Evolutionary conservation across 2,888 invertebrate species (phyloP), one percentile per base, ranked within the genome.

Genomic region (Leucophenga maculata): DNA sequence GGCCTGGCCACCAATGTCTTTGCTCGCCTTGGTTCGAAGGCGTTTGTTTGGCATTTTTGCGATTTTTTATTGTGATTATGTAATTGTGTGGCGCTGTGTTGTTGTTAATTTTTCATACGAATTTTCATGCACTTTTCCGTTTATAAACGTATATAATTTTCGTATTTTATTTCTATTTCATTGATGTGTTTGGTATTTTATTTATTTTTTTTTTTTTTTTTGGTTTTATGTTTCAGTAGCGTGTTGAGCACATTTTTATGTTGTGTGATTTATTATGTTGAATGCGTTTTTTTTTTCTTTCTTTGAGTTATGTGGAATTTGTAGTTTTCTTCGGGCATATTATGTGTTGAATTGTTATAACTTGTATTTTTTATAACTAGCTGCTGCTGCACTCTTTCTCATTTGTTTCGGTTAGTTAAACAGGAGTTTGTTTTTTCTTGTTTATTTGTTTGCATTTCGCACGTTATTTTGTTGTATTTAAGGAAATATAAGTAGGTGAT

Each of bases 301-400:
- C 22, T 75, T 68, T 75, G 75, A 78, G 50, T 68, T 65, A 75
- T 75, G 75, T 75, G 73, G 73, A 73, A 75, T 73, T 73, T 39
- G 67, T 57, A 68, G 26, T 44, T 46, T 64, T 60, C 44, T 60
- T 32, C 44, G 6, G 26, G 13, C n/a, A 4, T 31, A 11, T 50
- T 22, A n/a, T 2, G 11, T 8, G n/a, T 57, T n/a, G 26, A 1
- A 6, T 39, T 39, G 8, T 57, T 57, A 14, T 22, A 22, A 11
- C n/a, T 52, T 26, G 26, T 52, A 52, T 52, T 50, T 50, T 6
- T 50, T 50, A 16, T 26, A 55, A 55, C 16, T 26, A 55, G 14
- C 6, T 13, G 32, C 32, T 14, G 16, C 52, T 8, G 20, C 54
- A 54, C 13, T 54, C 20, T 13, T 54, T 13, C 20, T 31, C 18